Base-by-base conservation (phyloP, 1,140 invertebrate species). In the Brachionus plicatilis region DNA sequence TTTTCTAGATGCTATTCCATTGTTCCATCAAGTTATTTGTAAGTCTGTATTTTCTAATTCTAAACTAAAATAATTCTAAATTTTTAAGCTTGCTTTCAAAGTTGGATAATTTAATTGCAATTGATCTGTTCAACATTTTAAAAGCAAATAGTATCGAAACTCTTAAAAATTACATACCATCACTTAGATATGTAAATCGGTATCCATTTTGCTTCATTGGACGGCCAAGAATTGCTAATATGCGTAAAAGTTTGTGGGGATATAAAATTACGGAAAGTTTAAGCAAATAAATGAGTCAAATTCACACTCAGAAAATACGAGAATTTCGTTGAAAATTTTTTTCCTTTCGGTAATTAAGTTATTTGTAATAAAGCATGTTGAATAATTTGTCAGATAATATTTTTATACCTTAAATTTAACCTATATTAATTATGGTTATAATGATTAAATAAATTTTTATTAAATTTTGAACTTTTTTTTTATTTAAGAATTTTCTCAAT, bases 1-100 rank as follows among this genome's bases (percentile, higher is more conserved):
- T 88, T 96, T 8, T 95, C 93, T 85, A 91, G 95, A 37, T 96
- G 95, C 88, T 96, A 96, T 87, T 91, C 92, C 82, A 93, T 96
- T 86, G 89, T 92, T n/a, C 89, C 92, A 9, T 89, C 91, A 9
- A 88, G 91, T n/a, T 91, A 92, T 80, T 85, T 92, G 92, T 93
- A 90, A 91, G 92, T 90, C 86, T 29, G 20, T 47, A 7, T 47
- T 45, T 9, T 20, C 11, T 3, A 20, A 43, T 45, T 27, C 12
- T 27, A n/a, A n/a, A 50, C 4, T 50, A 0, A 29, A 27, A 17
- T 76, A 9, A 17, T 27, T 50, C 27, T 50, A 14, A n/a, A 45
- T 76, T 24, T 24, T 76, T 76, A 24, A 76, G 72, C n/a, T 50
- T 76, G 72, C 33, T 76, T 7, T 29, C 72, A 6, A 76, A 76